Evolutionary conservation across 2,888 invertebrate genomes (phyloP).

Genomic region (Hypercompe scribonia): DNA sequence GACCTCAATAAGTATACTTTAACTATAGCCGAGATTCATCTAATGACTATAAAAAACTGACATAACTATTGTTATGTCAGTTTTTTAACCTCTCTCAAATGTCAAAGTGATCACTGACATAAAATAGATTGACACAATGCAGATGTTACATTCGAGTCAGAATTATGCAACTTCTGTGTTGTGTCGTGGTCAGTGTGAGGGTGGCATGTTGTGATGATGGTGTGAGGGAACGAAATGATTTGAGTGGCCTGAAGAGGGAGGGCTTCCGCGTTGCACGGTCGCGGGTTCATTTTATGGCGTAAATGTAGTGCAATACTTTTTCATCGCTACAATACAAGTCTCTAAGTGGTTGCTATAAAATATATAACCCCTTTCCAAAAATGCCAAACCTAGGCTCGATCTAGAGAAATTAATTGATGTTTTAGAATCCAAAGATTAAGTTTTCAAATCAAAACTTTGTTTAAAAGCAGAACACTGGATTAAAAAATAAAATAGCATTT

Average conservation of each 20-base stretch:
- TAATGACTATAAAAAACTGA: slow-evolving; percentile 41
- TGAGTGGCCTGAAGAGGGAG: slow-evolving; percentile 21
- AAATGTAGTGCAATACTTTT: neutral
- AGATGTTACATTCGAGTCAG: slow-evolving; percentile 9
- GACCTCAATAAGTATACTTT: neutral
- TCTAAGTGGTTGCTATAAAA: neutral
- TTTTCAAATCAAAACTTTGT: neutral
- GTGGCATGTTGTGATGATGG: slow-evolving; percentile 9
- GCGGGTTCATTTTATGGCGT: slow-evolving; percentile 19
- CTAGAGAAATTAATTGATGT: neutral
- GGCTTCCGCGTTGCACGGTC: slow-evolving; percentile 12
- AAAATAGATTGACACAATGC: neutral
- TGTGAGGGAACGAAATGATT: slow-evolving; percentile 21
- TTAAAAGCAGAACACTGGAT: neutral
- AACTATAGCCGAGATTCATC: slow-evolving; percentile 15
- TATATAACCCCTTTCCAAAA: neutral
- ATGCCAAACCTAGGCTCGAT: neutral
- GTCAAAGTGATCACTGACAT: slow-evolving; percentile 26
- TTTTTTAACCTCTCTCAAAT: slow-evolving; percentile 32
- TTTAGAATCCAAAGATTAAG: neutral
- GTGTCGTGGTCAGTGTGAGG: slow-evolving; percentile 12
- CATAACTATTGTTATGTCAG: no score
- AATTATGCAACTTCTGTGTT: slow-evolving; percentile 6
- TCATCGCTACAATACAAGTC: neutral
- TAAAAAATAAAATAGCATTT: neutral